These are phyloP conservation scores for Drosophila macrospina DNA, from an alignment of 2,888 invertebrate species.

Conservation along the genomic window DNA sequence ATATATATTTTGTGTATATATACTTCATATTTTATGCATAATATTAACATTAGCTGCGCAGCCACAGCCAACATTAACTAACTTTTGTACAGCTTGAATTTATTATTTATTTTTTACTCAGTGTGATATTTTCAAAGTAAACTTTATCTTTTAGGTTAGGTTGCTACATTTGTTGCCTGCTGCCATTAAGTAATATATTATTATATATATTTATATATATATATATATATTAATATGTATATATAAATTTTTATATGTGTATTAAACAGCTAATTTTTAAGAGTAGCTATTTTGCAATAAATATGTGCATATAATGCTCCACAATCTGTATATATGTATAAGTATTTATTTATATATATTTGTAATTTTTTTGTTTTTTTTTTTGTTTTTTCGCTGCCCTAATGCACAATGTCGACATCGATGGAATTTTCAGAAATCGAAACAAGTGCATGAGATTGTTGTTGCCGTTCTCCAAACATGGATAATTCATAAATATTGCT, in stretches of 20 bases:
- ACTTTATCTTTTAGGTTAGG: constrained; percentile 58
- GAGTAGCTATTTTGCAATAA: constrained; percentile 72
- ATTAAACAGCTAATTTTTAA: constrained; percentile 70
- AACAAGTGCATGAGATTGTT: constrained; percentile 42
- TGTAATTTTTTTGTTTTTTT: constrained; percentile 6
- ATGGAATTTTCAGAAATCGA: constrained; percentile 44
- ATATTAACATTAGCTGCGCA: constrained; percentile 61
- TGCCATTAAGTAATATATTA: constrained; percentile 65
- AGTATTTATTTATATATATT: constrained; percentile 48
- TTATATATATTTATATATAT: constrained; percentile 56
- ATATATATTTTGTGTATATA: constrained; percentile 46
- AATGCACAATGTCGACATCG: constrained; percentile 63
- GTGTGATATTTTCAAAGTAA: constrained; percentile 71
- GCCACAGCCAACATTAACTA: constrained; percentile 69
- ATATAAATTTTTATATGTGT: constrained; percentile 61
- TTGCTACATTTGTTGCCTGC: constrained; percentile 71
- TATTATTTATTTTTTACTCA: constrained; percentile 43
- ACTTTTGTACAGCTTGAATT: constrained; percentile 79
- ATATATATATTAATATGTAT: constrained; percentile 52
- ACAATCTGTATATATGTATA: constrained; percentile 60
- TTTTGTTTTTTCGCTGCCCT: constrained; percentile 56
- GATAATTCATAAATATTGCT: constrained; percentile 70
- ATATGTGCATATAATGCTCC: constrained; percentile 70
- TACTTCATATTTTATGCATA: constrained; percentile 59
- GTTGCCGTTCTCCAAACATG: constrained; percentile 31